phyloP scores from a whole-genome alignment of 2,113 vertebrate species.

The Periophthalmus modestus region DNA sequence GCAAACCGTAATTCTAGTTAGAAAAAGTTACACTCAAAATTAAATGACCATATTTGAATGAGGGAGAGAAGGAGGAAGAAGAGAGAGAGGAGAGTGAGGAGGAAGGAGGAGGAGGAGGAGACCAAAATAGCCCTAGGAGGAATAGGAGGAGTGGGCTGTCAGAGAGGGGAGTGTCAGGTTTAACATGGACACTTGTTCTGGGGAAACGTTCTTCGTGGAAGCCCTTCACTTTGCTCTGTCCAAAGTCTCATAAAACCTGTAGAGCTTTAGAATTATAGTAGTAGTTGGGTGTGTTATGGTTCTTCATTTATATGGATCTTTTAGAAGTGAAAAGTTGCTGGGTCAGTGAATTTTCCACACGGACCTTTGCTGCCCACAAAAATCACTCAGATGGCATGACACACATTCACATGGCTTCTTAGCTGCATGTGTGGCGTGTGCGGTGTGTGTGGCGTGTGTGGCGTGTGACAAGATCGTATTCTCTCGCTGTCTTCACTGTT shows the following conservation, averaged over 20 bases:
- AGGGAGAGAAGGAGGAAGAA: not conserved
- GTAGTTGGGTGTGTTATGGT: not conserved
- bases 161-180: not conserved
- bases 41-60: too few species aligned
- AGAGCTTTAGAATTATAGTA: not conserved
- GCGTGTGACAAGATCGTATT: too few species aligned
- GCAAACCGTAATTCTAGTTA: too few species aligned
- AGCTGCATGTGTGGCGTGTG: too few species aligned
- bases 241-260: not conserved
- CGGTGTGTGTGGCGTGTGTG: too few species aligned
- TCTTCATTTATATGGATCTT: not conserved
- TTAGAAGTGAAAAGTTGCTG: too few species aligned
- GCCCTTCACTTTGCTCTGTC: not conserved
- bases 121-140: slow-evolving; percentile 23
- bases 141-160: not conserved
- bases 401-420: too few species aligned
- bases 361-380: too few species aligned
- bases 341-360: not conserved
- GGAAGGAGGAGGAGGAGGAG: not conserved
- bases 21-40: too few species aligned
- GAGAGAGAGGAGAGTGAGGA: not conserved
- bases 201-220: slow-evolving; percentile 6
- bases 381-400: too few species aligned
- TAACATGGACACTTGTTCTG: not conserved
- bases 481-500: too few species aligned